These are phyloP conservation scores for Lytechinus variegatus DNA, from an alignment of 35 echinoderm and acorn worm genomes.

Conservation along the genomic window DNA sequence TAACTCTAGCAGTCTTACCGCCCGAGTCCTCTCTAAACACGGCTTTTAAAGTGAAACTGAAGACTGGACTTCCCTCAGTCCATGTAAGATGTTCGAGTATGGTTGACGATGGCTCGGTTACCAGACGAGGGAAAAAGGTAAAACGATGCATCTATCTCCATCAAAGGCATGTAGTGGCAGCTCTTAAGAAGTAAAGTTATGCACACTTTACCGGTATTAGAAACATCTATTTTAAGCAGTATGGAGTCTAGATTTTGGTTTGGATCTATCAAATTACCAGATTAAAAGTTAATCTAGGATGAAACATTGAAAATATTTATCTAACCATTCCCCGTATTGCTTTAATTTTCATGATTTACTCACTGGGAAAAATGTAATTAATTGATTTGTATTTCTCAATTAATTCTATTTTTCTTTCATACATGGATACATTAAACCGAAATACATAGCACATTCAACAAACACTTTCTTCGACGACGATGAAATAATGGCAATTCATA, in stretches of 20 bases:
- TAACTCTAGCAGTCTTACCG: not conserved
- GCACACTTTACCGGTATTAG: not conserved
- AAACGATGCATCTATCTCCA: not conserved
- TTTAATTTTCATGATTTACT: too few species aligned
- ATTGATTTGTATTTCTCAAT: too few species aligned
- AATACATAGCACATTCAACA: too few species aligned
- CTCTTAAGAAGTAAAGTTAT: not conserved
- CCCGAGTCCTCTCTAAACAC: slow-evolving; percentile 39
- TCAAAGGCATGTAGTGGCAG: not conserved
- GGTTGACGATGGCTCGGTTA: not conserved
- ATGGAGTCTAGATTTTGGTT: not conserved
- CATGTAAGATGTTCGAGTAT: not conserved
- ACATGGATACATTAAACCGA: too few species aligned
- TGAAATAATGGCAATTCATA: too few species aligned
- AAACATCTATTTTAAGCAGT: not conserved
- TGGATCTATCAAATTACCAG: too few species aligned
- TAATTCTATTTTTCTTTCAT: too few species aligned
- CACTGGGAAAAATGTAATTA: too few species aligned
- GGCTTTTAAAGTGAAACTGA: slow-evolving; percentile 25
- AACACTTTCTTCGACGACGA: too few species aligned
- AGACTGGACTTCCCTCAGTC: not conserved
- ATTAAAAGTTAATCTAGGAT: too few species aligned
- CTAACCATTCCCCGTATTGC: too few species aligned
- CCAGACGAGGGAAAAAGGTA: not conserved
- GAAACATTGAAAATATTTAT: too few species aligned